A percentile compares a stretch with the other conserved stretches of the same genome.
These are phyloP conservation scores for Pharmacophagus antenor DNA, from an alignment of 2,888 invertebrate genomes.

Conservation along the genomic window DNA sequence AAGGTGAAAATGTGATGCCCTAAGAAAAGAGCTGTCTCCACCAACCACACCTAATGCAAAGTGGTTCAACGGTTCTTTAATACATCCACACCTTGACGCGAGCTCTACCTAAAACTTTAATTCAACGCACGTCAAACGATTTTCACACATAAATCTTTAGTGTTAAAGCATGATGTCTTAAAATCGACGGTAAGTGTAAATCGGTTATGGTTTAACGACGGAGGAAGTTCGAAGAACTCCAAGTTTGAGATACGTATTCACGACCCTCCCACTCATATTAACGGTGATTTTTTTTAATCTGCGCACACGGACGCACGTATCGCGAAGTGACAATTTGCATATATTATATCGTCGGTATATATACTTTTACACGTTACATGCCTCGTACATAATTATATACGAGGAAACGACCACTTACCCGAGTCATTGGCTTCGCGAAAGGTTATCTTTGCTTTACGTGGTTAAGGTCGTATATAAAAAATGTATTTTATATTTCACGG, in stretches of 20 bases:
- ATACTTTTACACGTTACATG: constrained; percentile 18
- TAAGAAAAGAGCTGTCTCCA: constrained; percentile 37
- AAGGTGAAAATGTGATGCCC: constrained; percentile 25
- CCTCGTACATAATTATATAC: constrained; percentile 29
- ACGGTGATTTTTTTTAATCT: constrained; percentile 47
- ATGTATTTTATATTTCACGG: not conserved
- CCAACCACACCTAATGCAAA: constrained; percentile 35
- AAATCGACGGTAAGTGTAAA: not conserved
- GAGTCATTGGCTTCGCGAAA: constrained; percentile 50
- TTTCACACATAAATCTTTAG: constrained; percentile 1
- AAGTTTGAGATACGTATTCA: constrained; percentile 44
- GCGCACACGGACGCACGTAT: constrained; percentile 35
- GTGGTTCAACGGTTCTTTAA: constrained; percentile 30
- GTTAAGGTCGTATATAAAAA: constrained; percentile 15
- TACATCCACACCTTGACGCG: constrained; percentile 24
- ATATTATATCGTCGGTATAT: constrained; percentile 28
- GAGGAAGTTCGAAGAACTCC: constrained; percentile 42
- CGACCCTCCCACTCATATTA: constrained; percentile 45
- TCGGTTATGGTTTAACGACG: constrained; percentile 21
- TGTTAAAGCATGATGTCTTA: not conserved
- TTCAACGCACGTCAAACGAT: constrained; percentile 10
- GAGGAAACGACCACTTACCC: constrained; percentile 22
- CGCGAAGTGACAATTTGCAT: constrained; percentile 33
- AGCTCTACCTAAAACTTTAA: constrained; percentile 12
- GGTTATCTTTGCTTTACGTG: constrained; percentile 43